A percentile compares a stretch with the other conserved stretches of the same genome.
Conservation (phyloP, 2,888 invertebrate species). For the Xylophagus ater region DNA sequence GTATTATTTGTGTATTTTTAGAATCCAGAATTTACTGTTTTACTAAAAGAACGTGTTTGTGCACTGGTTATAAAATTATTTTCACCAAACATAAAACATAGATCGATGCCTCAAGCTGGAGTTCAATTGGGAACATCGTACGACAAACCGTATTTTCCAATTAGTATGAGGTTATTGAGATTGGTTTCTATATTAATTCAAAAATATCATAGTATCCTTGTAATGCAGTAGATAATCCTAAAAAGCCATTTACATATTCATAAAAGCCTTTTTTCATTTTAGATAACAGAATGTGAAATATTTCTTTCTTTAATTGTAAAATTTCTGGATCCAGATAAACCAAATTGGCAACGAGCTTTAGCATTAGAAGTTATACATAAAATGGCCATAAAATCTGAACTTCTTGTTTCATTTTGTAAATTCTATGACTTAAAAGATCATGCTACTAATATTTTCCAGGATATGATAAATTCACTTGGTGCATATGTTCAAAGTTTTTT, state of each 20-base stretch:
- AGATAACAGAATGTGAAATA: conserved; percentile 97
- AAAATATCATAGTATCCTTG: conserved; percentile 82
- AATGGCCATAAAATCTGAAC: conserved; percentile 75
- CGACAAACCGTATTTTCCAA: conserved; percentile 93
- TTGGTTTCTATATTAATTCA: conserved; percentile 89
- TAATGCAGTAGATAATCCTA: conserved; percentile 32
- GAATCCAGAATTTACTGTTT: conserved; percentile 88
- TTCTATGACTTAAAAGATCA: conserved; percentile 93
- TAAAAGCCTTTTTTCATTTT: conserved; percentile 20
- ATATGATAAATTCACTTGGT: conserved; percentile 88
- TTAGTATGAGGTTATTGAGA: conserved; percentile 86
- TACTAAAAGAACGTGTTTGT: conserved; percentile 93
- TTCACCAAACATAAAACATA: conserved; percentile 96
- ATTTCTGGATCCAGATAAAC: conserved; percentile 94
- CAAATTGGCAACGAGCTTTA: conserved; percentile 89
- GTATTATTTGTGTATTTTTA: conserved; percentile 43
- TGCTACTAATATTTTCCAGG: conserved; percentile 85
- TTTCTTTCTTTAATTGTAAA: conserved; percentile 93
- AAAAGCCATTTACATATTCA: neutral
- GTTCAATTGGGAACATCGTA: conserved; percentile 52
- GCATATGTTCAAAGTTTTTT: conserved; percentile 89
- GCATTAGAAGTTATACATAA: conserved; percentile 93
- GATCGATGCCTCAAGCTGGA: conserved; percentile 42
- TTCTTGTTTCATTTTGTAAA: conserved; percentile 83
- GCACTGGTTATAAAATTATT: conserved; percentile 96